Evolutionary conservation across 2,888 invertebrate genomes (phyloP), one percentile per base, ranked within the genome.

Genomic region (Campaea margaritaria): DNA sequence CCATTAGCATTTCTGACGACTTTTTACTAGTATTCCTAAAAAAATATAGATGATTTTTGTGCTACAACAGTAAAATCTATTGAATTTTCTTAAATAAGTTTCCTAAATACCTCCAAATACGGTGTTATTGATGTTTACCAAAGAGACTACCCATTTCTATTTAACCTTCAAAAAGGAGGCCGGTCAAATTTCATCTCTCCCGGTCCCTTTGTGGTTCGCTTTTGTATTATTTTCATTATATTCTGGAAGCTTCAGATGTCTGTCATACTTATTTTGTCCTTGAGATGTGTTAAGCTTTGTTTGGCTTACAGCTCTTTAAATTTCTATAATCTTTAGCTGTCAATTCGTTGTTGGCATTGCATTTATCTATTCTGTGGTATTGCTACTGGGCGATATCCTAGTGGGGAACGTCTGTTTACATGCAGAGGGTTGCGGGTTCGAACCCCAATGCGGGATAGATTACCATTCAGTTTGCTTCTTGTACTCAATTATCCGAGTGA

Each of bases 211-310:
- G 74, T 71, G 63, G 67, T 64, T 49, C 56, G 59, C 72, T 73
- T 74, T 77, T 77, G 75, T 81, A 78, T 78, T 82, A 81, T 86
- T 85, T 83, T 79, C 77, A 79, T 51, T 54, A 51, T 58, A 38
- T 55, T 54, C 42, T 13, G 39, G 53, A 45, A 53, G 56, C 52
- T 41, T 79, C 84, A 14, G 14, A 39, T 27, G 48, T 75, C 71
- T 82, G 81, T 85, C 85, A 86, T 89, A 89, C 85, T 89, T 88
- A 85, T 87, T 86, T 82, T 82, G 78, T 84, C 82, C 82, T 79
- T 77, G 81, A 86, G 86, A 83, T 85, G 84, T 84, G 83, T 82
- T 81, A 77, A 76, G 83, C 82, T 43, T 43, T 51, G 42, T 82
- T 83, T 82, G n/a, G 36, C 47, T 14, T 45, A 42, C 38, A 44